Conservation (phyloP, 2,797 vertebrate species). For the Sebastes hopkinsi region DNA sequence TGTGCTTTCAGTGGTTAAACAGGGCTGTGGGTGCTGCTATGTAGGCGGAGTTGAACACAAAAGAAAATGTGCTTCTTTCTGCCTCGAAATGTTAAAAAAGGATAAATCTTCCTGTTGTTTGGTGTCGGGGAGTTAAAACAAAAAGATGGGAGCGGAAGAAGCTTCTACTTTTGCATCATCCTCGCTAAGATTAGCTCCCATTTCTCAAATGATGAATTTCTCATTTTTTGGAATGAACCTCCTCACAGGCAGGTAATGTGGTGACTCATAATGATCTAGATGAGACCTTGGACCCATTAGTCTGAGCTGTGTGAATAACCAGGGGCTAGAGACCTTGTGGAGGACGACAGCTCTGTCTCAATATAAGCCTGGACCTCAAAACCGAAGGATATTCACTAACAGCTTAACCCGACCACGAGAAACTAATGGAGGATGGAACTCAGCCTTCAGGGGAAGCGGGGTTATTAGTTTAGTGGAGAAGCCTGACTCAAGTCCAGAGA, state of each 20-base stretch:
- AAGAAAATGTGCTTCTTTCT: conserved; percentile 21
- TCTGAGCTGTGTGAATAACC: conserved; percentile 43
- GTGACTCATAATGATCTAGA: conserved; percentile 48
- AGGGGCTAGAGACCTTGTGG: conserved; percentile 35
- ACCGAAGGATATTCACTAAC: conserved; percentile 25
- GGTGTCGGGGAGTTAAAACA: neutral
- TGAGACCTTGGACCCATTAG: conserved; percentile 54
- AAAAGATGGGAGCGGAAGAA: neutral
- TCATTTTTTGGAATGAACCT: conserved; percentile 14
- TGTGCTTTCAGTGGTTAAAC: conserved; percentile 21
- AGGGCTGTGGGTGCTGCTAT: conserved; percentile 28
- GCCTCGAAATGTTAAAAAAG: conserved; percentile 1
- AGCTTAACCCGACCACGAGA: conserved; percentile 18
- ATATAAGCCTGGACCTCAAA: conserved; percentile 9
- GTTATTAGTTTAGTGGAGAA: conserved; percentile 21
- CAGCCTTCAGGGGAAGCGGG: conserved; percentile 17
- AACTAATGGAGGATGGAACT: conserved; percentile 30
- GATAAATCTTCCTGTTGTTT: neutral
- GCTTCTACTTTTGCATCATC: neutral
- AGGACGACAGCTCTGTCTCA: conserved; percentile 42
- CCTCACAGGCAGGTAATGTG: conserved; percentile 30
- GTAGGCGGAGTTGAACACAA: conserved; percentile 45
- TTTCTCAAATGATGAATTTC: conserved; percentile 25
- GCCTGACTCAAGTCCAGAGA: conserved; percentile 31
- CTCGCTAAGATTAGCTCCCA: conserved; percentile 19